Evolutionary conservation across 2,113 vertebrate species (phyloP), one percentile per base, ranked within the genome.

Genomic region (Dipodomys spectabilis): DNA sequence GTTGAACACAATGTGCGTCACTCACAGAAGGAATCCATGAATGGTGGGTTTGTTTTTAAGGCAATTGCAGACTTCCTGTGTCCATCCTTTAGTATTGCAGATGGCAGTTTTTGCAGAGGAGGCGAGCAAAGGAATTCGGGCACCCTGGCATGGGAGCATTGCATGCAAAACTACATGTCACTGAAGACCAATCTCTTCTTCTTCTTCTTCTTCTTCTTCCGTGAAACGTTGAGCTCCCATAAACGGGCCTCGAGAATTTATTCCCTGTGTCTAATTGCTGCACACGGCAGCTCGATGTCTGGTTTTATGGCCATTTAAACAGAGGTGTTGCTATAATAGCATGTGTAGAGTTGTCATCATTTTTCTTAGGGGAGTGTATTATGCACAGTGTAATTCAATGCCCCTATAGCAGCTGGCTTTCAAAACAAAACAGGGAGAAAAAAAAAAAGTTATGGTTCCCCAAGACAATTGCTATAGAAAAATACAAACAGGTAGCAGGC

Each of bases 251-350:
- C 73, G 84, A 91, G 75, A 92, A 93, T 88, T 92, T 92, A 74
- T 65, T 95, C 62, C 11, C 49, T 90, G 23, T 88, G 89, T 95
- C 89, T 95, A 96, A 96, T 95, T 96, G 79, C 91, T 79, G n/a
- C 69, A 90, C 67, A 82, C 65, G 94, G 94, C 95, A 86, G 72
- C 28, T 89, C 25, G 90, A 71, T 71, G 88, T 88, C n/a, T 86
- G 83, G 60, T 82, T 97, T 96, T 91, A 94, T 93, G 94, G 90
- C 77, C 60, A 79, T 79, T 96, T 92, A 95, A 96, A 90, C 82
- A 91, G 94, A 92, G 44, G 67, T 45, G 90, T 90, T 75, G 71
- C 80, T 86, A 6, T 91, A 86, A 92, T 87, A 91, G 89, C 94
- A 86, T 89, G 71, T 89, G 71, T 88, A 35, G 35, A 85, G 94